Base-by-base conservation (phyloP, 2,888 invertebrate genomes). In the Drosophila helvetica region DNA sequence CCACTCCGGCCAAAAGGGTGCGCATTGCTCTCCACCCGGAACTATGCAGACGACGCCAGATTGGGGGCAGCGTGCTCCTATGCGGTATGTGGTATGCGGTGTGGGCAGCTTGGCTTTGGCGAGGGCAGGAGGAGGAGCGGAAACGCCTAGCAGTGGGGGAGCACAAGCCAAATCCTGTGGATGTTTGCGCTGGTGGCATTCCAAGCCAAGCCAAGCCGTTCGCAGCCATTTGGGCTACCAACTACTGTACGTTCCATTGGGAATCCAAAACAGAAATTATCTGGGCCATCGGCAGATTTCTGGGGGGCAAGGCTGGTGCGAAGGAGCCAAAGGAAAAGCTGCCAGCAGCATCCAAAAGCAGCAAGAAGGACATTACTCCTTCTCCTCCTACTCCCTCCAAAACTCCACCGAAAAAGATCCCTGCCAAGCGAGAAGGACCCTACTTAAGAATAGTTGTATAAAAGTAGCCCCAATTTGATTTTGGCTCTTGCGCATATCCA, bases 31-130 rank as follows among this genome's bases (percentile, higher is more conserved):
- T 89, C 70, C 78, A 77, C 52, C 64, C 91, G 48, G 88, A 91
- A 1, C 65, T 92, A 52, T 92, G 92, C 3, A 50, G 70, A 48
- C 86, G 91, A 12, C 93, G 93, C 1, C 92, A 92, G 68, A 91
- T 92, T 74, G 90, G 93, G 62, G 95, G 96, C 0, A 93, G 93
- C 59, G 94, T 96, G 38, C 0, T 98, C 98, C 90, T 96, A n/a
- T n/a, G n/a, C n/a, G n/a, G n/a, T n/a, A n/a, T n/a, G n/a, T n/a
- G n/a, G n/a, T n/a, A n/a, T n/a, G n/a, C n/a, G n/a, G n/a, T n/a
- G 96, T 5, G 98, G 98, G 0, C 98, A 98, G 90, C 93, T 98
- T 0, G 98, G 98, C 0, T 95, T 96, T 70, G 96, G 97, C 90
- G 93, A 96, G 5, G 77, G 89, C 91, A 95, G 82, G 97, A 98